These are phyloP conservation scores for Mixornis gularis DNA, from an alignment of 2,113 vertebrate genomes.

Conservation along the genomic window DNA sequence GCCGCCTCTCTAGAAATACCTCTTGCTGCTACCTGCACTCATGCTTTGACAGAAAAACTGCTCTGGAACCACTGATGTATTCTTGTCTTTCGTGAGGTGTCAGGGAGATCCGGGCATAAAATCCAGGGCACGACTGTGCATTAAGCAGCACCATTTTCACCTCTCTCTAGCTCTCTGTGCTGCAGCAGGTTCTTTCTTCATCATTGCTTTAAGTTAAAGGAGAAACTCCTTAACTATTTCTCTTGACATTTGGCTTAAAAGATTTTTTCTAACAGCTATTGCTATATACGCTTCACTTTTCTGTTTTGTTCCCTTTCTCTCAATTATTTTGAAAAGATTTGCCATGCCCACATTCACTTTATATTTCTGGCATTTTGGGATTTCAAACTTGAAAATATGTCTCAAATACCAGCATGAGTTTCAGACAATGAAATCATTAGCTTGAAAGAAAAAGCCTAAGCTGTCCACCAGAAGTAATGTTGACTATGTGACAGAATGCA, in stretches of 20 bases:
- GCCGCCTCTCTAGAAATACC: neutral
- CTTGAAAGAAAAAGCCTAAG: neutral
- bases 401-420: slow-evolving; percentile 3
- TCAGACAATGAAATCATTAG: slow-evolving; percentile 26
- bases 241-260: neutral
- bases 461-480: neutral
- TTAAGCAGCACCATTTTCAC: neutral
- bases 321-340: slow-evolving; percentile 27
- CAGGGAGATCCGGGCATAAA: neutral
- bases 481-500: neutral
- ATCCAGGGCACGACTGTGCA: neutral
- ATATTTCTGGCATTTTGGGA: neutral
- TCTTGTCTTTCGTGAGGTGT: neutral
- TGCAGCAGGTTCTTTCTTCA: neutral
- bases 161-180: neutral
- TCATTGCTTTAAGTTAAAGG: neutral
- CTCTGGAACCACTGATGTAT: neutral
- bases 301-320: neutral
- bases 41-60: neutral
- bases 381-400: neutral
- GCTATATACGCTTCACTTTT: neutral
- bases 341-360: neutral
- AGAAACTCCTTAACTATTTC: neutral
- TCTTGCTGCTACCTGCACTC: neutral
- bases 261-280: neutral